A percentile compares a stretch with the other conserved stretches of the same genome.
These are phyloP conservation scores for Hirtodrosophila histrioides DNA, from an alignment of 2,888 invertebrate species.

Conservation along the genomic window DNA sequence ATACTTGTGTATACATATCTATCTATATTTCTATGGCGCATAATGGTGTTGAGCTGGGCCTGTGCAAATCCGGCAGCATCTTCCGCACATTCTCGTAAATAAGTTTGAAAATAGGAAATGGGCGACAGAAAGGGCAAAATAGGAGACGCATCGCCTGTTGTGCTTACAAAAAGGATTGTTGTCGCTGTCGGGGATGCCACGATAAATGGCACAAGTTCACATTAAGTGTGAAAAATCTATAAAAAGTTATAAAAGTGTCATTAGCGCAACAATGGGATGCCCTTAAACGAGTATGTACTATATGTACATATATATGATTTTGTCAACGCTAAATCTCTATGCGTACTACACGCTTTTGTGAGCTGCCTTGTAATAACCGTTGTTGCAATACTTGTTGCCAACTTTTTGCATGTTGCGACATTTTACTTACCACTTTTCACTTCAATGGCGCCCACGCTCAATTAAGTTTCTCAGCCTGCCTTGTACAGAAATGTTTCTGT, in stretches of 20 bases:
- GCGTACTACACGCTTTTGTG: neutral
- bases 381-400: slow-evolving; percentile 37
- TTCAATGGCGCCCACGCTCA: neutral
- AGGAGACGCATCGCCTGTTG: slow-evolving; percentile 36
- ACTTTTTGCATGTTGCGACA: slow-evolving; percentile 18
- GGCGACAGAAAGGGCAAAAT: slow-evolving; percentile 45
- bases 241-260: slow-evolving; percentile 81
- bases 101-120: slow-evolving; percentile 55
- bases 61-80: slow-evolving; percentile 62
- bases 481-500: neutral
- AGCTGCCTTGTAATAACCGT: slow-evolving; percentile 45
- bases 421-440: slow-evolving; percentile 17
- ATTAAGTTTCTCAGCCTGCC: slow-evolving; percentile 13
- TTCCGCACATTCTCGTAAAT: slow-evolving; percentile 71
- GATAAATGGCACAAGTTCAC: slow-evolving; percentile 75
- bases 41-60: slow-evolving; percentile 40
- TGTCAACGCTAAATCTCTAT: slow-evolving; percentile 6
- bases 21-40: slow-evolving; percentile 38
- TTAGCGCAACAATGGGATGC: slow-evolving; percentile 63
- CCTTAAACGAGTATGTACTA: slow-evolving; percentile 7
- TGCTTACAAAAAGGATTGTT: slow-evolving; percentile 71
- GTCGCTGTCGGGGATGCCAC: slow-evolving; percentile 49
- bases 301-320: neutral
- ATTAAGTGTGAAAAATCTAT: slow-evolving; percentile 79
- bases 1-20: slow-evolving; percentile 5